These are phyloP conservation scores for Mirounga angustirostris DNA, from an alignment of 2,113 vertebrate species.

Conservation along the genomic window DNA sequence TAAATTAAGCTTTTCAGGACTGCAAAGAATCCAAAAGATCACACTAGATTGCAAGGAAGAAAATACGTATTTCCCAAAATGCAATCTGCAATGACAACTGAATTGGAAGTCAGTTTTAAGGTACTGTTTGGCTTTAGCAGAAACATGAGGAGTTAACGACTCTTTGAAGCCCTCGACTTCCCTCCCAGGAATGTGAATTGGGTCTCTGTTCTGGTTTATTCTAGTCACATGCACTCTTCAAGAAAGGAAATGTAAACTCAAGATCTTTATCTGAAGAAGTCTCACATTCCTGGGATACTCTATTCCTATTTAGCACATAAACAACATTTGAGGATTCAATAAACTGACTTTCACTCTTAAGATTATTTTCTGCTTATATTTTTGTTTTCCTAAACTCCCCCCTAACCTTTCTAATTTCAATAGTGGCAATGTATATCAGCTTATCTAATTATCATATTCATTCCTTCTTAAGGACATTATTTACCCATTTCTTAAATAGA, in stretches of 20 bases:
- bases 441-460: slow-evolving; percentile 8
- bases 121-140: background rate
- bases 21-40: background rate
- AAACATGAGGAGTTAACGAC: background rate
- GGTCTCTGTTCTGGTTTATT: background rate
- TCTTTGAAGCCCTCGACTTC: background rate
- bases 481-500: background rate
- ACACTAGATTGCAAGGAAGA: background rate
- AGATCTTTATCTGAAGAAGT: background rate
- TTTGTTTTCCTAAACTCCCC: slow-evolving; percentile 16
- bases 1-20: background rate
- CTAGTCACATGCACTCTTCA: background rate
- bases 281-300: background rate
- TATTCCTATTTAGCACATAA: background rate
- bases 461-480: background rate
- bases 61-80: background rate
- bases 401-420: slow-evolving; percentile 45
- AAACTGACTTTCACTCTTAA: background rate
- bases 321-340: background rate
- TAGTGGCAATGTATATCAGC: background rate
- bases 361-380: slow-evolving; percentile 34
- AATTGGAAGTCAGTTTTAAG: background rate
- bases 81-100: background rate
- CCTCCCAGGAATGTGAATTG: background rate
- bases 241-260: background rate